Evolutionary conservation across 2,113 vertebrate species (phyloP), one percentile per base, ranked within the genome.

Genomic region (Sarotherodon lohbergeri): DNA sequence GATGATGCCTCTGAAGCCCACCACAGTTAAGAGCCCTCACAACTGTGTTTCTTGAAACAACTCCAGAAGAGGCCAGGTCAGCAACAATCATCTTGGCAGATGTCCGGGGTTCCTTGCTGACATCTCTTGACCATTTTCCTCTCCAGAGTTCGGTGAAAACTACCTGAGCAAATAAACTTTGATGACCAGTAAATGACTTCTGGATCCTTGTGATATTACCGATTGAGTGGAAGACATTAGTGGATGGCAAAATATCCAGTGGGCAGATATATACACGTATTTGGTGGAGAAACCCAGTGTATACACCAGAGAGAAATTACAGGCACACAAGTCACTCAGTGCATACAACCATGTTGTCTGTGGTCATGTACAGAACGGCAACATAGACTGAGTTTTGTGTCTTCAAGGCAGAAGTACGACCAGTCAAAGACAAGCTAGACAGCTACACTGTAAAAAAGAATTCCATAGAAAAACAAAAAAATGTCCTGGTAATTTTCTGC

Each of bases 81-180:
- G 57, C 29, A 61, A 10, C 16, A 61, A 17, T 61, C 29, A 61
- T 59, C 13, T 16, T 59, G 56, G 56, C 29, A 61, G 57, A 61
- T 61, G 57, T 61, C 57, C 16, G 5, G 17, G 29, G 57, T 32
- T 61, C 57, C 57, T 61, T 61, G 29, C 10, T 61, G 3, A 61
- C 29, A 61, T 6, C 16, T 61, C 57, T 17, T 61, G 57, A 61
- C 29, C 57, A 61, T 61, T 61, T 34, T 61, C 29, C 57, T 61
- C 29, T 61, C 57, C 8, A 61, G 57, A 61, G 57, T 61, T 61
- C 0, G 2, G 12, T 12, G 12, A 27, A 56, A 56, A 56, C 0
- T 9, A 59, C 14, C 14, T 9, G 14, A 29, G 27, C 27, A 61
- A 61, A 32, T 9, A 16, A 61, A 61, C 57, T 61, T 16, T 61